These are phyloP conservation scores for Trichonephila clavipes DNA, from an alignment of 1,140 invertebrate genomes.

Conservation along the genomic window DNA sequence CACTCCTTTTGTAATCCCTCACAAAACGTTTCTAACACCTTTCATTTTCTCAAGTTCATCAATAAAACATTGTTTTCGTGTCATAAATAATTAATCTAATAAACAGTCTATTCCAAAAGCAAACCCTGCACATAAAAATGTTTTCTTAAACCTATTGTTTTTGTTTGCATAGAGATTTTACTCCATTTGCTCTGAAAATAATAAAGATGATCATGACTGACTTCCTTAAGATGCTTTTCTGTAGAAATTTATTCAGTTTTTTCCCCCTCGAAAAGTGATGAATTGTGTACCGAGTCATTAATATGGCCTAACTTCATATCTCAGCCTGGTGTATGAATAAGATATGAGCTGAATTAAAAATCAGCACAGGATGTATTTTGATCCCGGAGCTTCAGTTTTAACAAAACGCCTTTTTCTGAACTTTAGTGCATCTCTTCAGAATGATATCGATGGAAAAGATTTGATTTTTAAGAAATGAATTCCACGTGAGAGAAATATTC, in stretches of 20 bases:
- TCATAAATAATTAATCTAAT: slow-evolving; percentile 36
- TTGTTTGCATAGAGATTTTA: not conserved
- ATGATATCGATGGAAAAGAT: not conserved
- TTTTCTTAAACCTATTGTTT: not conserved
- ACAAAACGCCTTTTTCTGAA: not conserved
- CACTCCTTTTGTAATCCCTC: not conserved
- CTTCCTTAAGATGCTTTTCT: not conserved
- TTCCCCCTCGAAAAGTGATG: not conserved
- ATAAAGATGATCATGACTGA: not conserved
- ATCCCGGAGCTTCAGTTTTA: not conserved
- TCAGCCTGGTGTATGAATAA: not conserved
- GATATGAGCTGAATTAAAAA: slow-evolving; percentile 32
- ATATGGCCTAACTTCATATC: slow-evolving; percentile 36
- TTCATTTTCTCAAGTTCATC: not conserved
- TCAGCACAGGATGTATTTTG: not conserved
- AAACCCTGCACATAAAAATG: not conserved
- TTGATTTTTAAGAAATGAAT: not conserved
- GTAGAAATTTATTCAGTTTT: slow-evolving; percentile 8
- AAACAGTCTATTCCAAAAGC: not conserved
- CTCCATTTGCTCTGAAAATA: not conserved
- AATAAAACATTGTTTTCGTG: not conserved
- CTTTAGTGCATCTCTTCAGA: not conserved
- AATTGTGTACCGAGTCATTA: slow-evolving; percentile 42
- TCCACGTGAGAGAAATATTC: not conserved
- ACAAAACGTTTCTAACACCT: not conserved